Base-by-base conservation (phyloP, 1,140 invertebrate species). In the Drosophila arizonae region DNA sequence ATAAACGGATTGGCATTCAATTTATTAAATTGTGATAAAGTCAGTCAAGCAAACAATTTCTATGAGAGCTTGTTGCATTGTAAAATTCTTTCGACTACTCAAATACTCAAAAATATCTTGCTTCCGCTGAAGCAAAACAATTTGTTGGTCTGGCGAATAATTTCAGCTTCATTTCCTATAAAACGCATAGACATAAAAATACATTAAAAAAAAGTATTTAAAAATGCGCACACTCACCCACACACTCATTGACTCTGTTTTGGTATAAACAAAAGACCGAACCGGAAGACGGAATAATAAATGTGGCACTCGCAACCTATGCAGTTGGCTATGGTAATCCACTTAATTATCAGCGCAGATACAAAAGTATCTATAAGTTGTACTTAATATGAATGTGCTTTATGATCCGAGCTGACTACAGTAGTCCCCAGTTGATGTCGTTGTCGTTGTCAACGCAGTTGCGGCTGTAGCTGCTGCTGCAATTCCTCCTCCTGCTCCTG, bases 341-440 rank as follows among this genome's bases (percentile, higher is more conserved):
- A 64, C 70, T 80, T 66, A 79, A 71, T 76, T 67, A 81, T 63
- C 57, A 50, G 43, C 26, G 8, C 66, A 78, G 71, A 77, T 78
- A 69, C 67, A 45, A 58, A 60, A 64, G 56, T 60, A 64, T 79
- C 72, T 65, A 75, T 52, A 48, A 56, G 45, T 45, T 67, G 46
- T 13, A 62, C 28, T 62, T 50, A 60, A 21, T 48, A 28, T 52
- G 28, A 64, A 50, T 67, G 64, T 75, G 60, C 62, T 65, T 54
- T 60, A 62, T 69, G 46, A 8, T 24, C 46, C 11, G 17, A 13
- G 30, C n/a, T 63, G 50, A n/a, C 39, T 77, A 75, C 58, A 51
- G 46, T 62, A 33, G 33, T 72, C 48, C 33, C 55, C 58, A 61
- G 50, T 13, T 52, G 15, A 45, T 75, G 50, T 48, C 30, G 57